Percentiles rank a stretch among this genome's conserved stretches.
Conservation (phyloP, 2,888 invertebrate genomes). For the Sthenelais limicola region DNA sequence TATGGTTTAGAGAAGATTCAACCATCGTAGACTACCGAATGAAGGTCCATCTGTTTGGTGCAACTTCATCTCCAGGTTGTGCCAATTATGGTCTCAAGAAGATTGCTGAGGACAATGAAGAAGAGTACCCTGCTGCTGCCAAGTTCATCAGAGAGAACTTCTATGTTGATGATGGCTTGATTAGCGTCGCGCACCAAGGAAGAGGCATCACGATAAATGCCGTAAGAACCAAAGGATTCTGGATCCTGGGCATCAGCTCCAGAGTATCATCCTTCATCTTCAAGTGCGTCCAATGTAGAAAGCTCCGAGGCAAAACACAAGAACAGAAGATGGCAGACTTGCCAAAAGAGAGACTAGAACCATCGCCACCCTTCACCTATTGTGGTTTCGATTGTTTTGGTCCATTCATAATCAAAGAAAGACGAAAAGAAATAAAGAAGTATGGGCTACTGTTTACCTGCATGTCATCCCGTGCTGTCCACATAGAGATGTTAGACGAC, state of each 20-base stretch:
- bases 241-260: slow-evolving; percentile 37
- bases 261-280: slow-evolving; percentile 23
- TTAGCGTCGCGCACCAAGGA: slow-evolving; percentile 49
- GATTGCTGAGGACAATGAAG: background rate
- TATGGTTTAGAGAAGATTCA: slow-evolving; percentile 43
- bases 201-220: slow-evolving; percentile 51
- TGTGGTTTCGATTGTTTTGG: slow-evolving; percentile 57
- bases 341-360: slow-evolving; percentile 51
- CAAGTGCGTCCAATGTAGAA: slow-evolving; percentile 44
- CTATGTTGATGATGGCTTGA: slow-evolving; percentile 51
- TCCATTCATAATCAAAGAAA: slow-evolving; percentile 53
- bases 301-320: background rate
- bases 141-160: slow-evolving; percentile 43
- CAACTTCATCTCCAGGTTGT: slow-evolving; percentile 34
- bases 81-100: slow-evolving; percentile 39
- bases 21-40: slow-evolving; percentile 40
- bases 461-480: slow-evolving; percentile 9
- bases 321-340: slow-evolving; percentile 51
- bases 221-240: slow-evolving; percentile 50
- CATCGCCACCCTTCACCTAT: slow-evolving; percentile 54
- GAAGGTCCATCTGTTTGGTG: slow-evolving; percentile 42
- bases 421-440: slow-evolving; percentile 55
- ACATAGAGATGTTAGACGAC: slow-evolving; percentile 25
- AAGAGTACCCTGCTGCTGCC: slow-evolving; percentile 41
- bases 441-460: slow-evolving; percentile 54